Evolutionary conservation across 1,140 invertebrate species (phyloP).

Genomic region (Drosophila sp.): DNA sequence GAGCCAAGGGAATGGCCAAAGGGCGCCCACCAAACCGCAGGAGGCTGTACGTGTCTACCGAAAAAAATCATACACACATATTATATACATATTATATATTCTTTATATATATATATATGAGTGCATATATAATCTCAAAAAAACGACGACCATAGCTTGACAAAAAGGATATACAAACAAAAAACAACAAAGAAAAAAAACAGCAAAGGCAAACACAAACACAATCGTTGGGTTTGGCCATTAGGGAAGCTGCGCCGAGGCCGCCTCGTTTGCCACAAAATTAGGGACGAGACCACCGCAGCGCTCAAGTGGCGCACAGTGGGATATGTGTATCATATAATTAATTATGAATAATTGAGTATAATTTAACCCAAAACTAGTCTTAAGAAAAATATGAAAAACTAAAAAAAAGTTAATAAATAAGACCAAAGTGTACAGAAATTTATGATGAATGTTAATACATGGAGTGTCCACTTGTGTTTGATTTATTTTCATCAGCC

Average conservation of each 20-base stretch:
- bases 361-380: not conserved
- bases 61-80: constrained; percentile 17
- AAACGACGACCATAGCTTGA: not conserved
- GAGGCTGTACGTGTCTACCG: constrained; percentile 39
- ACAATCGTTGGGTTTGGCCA: constrained; percentile 33
- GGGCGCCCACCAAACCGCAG: constrained; percentile 11
- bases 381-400: not conserved
- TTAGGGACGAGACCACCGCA: constrained; percentile 3
- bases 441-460: too few species aligned
- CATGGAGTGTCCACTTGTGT: too few species aligned
- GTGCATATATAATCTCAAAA: not conserved
- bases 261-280: not conserved
- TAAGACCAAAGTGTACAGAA: too few species aligned
- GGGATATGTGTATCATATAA: constrained; percentile 1
- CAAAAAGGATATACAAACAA: constrained; percentile 50
- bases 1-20: not conserved
- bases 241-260: constrained; percentile 44
- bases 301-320: not conserved
- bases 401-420: not conserved
- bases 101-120: not conserved
- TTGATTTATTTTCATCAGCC: too few species aligned
- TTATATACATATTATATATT: not conserved
- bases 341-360: constrained; percentile 29
- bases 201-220: constrained; percentile 25
- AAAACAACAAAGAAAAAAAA: constrained; percentile 13